phyloP scores from a whole-genome alignment of 2,113 vertebrate genomes.

The Sander vitreus region DNA sequence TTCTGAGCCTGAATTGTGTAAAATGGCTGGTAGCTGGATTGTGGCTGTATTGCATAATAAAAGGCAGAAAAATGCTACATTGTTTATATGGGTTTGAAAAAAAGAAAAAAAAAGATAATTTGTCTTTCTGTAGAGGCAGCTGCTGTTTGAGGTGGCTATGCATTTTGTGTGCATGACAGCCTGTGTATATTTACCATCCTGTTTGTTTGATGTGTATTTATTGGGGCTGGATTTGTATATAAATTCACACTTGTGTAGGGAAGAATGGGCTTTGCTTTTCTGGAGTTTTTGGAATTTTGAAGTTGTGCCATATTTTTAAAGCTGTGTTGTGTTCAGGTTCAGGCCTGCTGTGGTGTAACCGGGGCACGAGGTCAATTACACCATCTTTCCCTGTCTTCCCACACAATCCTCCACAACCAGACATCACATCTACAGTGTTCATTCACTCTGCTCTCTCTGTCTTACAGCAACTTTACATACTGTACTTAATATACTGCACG shows the following conservation, averaged over 20 bases:
- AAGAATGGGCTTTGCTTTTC: not conserved
- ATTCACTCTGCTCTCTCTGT: not conserved
- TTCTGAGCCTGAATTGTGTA: conserved; percentile 45
- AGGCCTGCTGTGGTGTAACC: conserved; percentile 3
- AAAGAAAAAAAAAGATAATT: not conserved
- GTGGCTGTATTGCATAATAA: conserved; percentile 18
- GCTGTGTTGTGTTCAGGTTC: not conserved
- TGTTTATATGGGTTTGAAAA: conserved; percentile 17
- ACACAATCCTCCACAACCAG: conserved; percentile 14
- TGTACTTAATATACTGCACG: not conserved
- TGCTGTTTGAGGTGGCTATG: not conserved
- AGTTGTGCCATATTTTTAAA: not conserved
- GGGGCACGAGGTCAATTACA: conserved; percentile 14
- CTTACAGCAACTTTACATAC: not conserved
- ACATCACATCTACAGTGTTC: not conserved
- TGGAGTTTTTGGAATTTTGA: not conserved
- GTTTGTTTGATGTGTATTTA: not conserved
- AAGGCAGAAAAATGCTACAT: conserved; percentile 3
- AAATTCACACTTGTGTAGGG: not conserved
- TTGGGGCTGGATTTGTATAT: not conserved
- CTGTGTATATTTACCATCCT: not conserved
- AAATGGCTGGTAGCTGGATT: conserved; percentile 48
- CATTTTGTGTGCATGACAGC: not conserved
- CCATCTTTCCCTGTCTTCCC: conserved; percentile 18
- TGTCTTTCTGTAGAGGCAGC: not conserved